phyloP scores from a whole-genome alignment of 2,113 vertebrate species.

The Sylvietta virens region DNA sequence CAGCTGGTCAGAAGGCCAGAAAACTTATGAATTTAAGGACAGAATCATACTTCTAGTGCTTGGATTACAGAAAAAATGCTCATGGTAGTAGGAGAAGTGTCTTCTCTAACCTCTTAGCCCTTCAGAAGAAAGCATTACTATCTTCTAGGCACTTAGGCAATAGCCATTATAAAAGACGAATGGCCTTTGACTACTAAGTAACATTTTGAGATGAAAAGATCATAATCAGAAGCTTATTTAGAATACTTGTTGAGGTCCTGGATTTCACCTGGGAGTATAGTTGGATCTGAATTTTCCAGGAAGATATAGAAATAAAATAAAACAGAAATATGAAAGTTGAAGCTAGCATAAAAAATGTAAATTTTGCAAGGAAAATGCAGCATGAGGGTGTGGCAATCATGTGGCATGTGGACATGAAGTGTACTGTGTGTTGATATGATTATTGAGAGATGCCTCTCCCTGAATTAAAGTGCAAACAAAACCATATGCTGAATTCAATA shows the following conservation, averaged over 20 bases:
- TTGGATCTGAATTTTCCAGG: neutral
- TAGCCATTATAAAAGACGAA: neutral
- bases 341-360: neutral
- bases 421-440: fast-evolving
- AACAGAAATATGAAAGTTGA: neutral
- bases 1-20: neutral
- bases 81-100: neutral
- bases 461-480: neutral
- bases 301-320: neutral
- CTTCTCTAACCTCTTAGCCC: neutral
- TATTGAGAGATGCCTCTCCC: neutral
- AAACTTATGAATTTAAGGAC: neutral
- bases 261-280: neutral
- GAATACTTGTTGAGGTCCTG: neutral
- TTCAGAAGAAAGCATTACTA: neutral
- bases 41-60: neutral
- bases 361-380: neutral
- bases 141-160: neutral
- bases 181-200: neutral
- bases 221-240: neutral
- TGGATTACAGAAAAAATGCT: neutral
- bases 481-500: neutral
- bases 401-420: neutral
- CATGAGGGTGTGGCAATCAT: neutral
- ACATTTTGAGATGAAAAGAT: neutral